Base-by-base conservation (phyloP, 2,113 vertebrate species). In the Rhinolophus sinicus region DNA sequence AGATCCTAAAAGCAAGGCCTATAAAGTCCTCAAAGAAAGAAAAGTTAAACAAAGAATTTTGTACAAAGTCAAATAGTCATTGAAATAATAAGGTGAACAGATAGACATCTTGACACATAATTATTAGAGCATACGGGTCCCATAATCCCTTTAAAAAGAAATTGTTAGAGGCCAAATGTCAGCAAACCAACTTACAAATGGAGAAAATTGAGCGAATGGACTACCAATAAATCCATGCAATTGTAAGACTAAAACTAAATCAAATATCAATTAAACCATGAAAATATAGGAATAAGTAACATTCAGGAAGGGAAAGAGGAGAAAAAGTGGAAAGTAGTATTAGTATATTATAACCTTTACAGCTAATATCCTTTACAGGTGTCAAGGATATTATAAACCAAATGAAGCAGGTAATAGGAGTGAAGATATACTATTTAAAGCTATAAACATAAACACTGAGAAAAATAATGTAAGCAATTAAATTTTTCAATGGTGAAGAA, bases 91-190 rank as follows among this genome's bases (percentile, higher is more conserved):
- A 8, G 50, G 56, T 64, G 65, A 95, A 78, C 18, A 73, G n/a
- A 78, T 18, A 73, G n/a, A 72, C 3, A 54, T 40, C 69, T 58
- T 92, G 88, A 73, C 64, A 87, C 84, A 40, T 6, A 94, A 90
- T 94, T 70, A 80, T 78, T 87, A 93, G 76, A 8, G 64, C 47
- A 58, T 84, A 70, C 47, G 18, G 35, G 50, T 56, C 24, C 26
- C n/a, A 35, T 50, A 62, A 91, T 65, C 16, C 19, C 15, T 84
- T 91, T 84, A 67, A 94, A 87, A 95, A 92, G 33, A 86, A 96
- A 92, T 93, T 50, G 64, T 84, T 83, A 52, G 44, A 72, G 47
- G 52, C 10, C 33, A 88, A 84, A 67, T 93, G 76, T 96, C 65
- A 76, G 24, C 7, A 93, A 93, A 96, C 4, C 33, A 92, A 83